Conservation (phyloP, 1,140 invertebrate species). For the Hycleus cichorii region DNA sequence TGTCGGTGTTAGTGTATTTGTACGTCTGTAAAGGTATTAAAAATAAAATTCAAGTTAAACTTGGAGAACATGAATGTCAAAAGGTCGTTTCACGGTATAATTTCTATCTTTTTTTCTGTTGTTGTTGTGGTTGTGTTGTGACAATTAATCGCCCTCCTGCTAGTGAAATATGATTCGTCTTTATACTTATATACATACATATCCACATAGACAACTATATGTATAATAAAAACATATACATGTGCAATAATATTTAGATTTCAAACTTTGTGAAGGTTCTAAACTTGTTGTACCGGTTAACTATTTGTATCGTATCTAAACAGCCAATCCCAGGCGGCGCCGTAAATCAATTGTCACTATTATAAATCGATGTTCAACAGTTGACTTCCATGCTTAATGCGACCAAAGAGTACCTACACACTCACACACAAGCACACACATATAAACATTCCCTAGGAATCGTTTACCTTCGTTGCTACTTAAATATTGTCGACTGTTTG, state of each 20-base stretch:
- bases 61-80: too few relatives aligned
- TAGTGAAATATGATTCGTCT: too few relatives aligned
- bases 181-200: too few relatives aligned
- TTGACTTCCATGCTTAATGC: constrained; percentile 37
- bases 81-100: too few relatives aligned
- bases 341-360: constrained; percentile 43
- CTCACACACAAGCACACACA: too few relatives aligned
- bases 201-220: too few relatives aligned
- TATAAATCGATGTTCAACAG: constrained; percentile 42
- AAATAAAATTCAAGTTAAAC: too few relatives aligned
- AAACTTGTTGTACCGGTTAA: constrained; percentile 27
- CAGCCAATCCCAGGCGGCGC: constrained; percentile 35
- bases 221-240: constrained; percentile 1
- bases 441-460: constrained; percentile 34
- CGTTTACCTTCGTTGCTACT: constrained; percentile 34
- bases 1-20: too few relatives aligned
- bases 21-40: too few relatives aligned
- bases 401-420: constrained; percentile 37
- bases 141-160: too few relatives aligned
- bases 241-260: constrained; percentile 24
- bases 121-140: too few relatives aligned
- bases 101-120: too few relatives aligned
- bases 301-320: constrained; percentile 32
- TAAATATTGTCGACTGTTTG: constrained; percentile 1
- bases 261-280: constrained; percentile 15